Base-by-base conservation (phyloP, 2,888 invertebrate genomes). In the Parnassius smintheus region DNA sequence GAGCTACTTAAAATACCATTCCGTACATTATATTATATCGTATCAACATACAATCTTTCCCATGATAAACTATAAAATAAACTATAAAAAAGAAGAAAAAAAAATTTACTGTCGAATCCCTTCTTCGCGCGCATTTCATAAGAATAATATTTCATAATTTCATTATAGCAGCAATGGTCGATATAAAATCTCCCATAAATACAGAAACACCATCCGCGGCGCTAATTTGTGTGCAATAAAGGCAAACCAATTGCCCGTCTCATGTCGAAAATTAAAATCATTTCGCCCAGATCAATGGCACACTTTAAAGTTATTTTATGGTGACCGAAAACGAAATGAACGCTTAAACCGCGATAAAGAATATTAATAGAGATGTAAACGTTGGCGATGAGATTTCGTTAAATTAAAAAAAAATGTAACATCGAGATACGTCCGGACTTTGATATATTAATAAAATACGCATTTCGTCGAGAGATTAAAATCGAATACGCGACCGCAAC, bases 321-420 rank as follows among this genome's bases (percentile, higher is more conserved):
- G 76, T 73, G 75, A 75, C 72, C 74, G 77, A 80, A 87, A 85
- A 86, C 85, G 86, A 87, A 85, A 80, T 81, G 78, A 85, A 78
- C 84, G 75, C 84, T 88, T 85, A 85, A 84, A 77, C 76, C 74
- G 73, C 81, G 80, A 86, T 87, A 82, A 86, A 86, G 81, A 83
- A 76, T 83, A 86, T 87, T 86, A 84, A 85, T 86, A 85, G 85
- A 78, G 80, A 72, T 74, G 78, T 83, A 77, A 84, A 81, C 72
- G 80, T 79, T 78, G 77, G 80, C 78, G 78, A 66, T 72, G 75
- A 72, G 71, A 70, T 75, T 73, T 71, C 66, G 70, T 72, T 70
- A 71, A 71, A 72, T 70, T 67, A 70, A 71, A 73, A 35, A 35
- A 46, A 48, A 75, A 72, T 52, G 44, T 56, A 69, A 65, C 70